Conservation (phyloP, 1,140 invertebrate species). For the Drosophila quadrilineata region DNA sequence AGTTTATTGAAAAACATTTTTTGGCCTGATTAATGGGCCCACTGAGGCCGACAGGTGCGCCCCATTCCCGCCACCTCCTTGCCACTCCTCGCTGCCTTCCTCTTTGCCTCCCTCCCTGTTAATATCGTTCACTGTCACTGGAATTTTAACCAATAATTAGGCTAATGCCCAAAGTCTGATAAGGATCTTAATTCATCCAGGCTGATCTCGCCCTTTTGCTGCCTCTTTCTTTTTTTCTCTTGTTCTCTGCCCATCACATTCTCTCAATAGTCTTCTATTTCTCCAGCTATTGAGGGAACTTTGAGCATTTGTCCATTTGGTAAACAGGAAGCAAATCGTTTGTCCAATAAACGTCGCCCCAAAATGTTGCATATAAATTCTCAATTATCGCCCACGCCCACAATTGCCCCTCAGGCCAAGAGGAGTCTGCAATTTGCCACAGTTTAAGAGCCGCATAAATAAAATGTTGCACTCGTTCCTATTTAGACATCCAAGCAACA, state of each 20-base stretch:
- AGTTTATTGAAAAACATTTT: conserved; percentile 72
- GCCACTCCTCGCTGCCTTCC: too few relatives aligned
- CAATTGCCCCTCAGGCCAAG: not conserved
- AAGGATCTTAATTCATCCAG: conserved; percentile 4
- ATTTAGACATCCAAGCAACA: conserved; percentile 73
- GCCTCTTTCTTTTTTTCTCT: not conserved
- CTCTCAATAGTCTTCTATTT: not conserved
- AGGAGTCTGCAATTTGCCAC: conserved; percentile 53
- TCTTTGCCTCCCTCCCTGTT: too few relatives aligned
- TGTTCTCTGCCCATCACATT: too few relatives aligned
- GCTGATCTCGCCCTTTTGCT: not conserved
- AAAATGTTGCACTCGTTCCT: conserved; percentile 40
- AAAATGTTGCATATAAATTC: conserved; percentile 67
- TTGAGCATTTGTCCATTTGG: not conserved
- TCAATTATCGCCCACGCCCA: conserved; percentile 75
- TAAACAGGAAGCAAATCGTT: conserved; percentile 62
- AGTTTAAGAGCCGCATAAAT: conserved; percentile 54
- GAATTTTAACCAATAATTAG: conserved; percentile 29
- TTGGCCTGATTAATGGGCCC: conserved; percentile 64
- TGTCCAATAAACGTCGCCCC: conserved; percentile 70
- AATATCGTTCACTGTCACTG: conserved; percentile 7
- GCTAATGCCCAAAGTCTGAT: conserved; percentile 24
- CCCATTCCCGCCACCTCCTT: not conserved
- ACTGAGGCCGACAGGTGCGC: conserved; percentile 55
- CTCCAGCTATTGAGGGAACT: too few relatives aligned